A percentile compares a stretch with the other conserved stretches of the same genome.
Conservation (phyloP, 1,140 invertebrate species). For the Sesamia nonagrioides region DNA sequence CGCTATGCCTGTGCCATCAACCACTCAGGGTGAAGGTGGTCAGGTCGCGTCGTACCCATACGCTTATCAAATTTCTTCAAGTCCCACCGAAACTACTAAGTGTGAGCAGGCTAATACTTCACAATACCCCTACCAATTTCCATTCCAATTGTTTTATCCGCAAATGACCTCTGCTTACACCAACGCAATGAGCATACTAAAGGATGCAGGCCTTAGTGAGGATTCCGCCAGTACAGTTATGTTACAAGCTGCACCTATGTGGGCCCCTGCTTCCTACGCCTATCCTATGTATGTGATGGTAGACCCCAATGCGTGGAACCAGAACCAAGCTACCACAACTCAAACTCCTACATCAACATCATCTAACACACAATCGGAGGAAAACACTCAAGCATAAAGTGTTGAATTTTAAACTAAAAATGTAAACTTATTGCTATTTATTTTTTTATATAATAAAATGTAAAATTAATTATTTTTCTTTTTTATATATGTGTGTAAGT, state of each 20-base stretch:
- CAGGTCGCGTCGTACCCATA: slow-evolving; percentile 62
- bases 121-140: slow-evolving; percentile 59
- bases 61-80: slow-evolving; percentile 48
- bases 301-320: slow-evolving; percentile 70
- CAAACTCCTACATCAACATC: slow-evolving; percentile 37
- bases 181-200: slow-evolving; percentile 65
- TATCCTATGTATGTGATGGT: slow-evolving; percentile 79
- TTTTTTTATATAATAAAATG: slow-evolving; percentile 24
- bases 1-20: slow-evolving; percentile 59
- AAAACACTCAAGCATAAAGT: slow-evolving; percentile 17
- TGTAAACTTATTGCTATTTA: slow-evolving; percentile 27
- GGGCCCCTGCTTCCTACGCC: slow-evolving; percentile 65
- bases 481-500: neutral
- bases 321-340: slow-evolving; percentile 56
- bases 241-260: slow-evolving; percentile 55
- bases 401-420: neutral
- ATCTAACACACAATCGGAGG: slow-evolving; percentile 10
- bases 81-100: slow-evolving; percentile 54
- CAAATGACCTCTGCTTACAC: slow-evolving; percentile 75
- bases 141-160: slow-evolving; percentile 75
- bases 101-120: slow-evolving; percentile 47
- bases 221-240: slow-evolving; percentile 54
- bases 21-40: slow-evolving; percentile 52
- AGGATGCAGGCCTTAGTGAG: slow-evolving; percentile 62
- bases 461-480: neutral